Percentiles rank a stretch among this genome's conserved stretches.
Evolutionary conservation across 2,113 vertebrate genomes (phyloP).

Genomic region (Smithornis capensis): DNA sequence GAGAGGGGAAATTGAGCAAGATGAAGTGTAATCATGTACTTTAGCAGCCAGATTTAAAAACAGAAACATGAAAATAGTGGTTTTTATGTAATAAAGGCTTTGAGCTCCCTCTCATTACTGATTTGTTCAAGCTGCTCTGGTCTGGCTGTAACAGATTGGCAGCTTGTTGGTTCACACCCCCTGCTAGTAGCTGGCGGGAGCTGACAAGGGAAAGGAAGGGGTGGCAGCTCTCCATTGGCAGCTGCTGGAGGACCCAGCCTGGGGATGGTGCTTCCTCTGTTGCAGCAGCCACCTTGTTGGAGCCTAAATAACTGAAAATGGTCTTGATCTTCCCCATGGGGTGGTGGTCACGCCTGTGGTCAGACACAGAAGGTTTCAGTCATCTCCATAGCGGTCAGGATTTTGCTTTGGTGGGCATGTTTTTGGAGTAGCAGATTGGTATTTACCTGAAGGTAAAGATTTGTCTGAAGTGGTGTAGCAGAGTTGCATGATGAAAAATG

Average conservation of each 20-base stretch:
- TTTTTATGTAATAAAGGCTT: not conserved
- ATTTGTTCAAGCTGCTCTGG: not conserved
- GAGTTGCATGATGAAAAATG: not conserved
- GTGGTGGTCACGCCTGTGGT: too few species aligned
- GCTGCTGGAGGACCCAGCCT: not conserved
- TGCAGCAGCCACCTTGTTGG: not conserved
- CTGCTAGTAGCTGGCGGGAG: not conserved
- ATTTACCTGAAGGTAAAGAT: not conserved
- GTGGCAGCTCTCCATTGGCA: rapidly evolving
- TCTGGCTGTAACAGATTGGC: rapidly evolving
- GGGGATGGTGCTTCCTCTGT: rapidly evolving
- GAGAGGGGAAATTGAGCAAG: not conserved
- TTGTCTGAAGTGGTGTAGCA: not conserved
- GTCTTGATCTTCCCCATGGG: rapidly evolving
- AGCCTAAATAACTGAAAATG: not conserved
- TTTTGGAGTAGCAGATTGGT: not conserved
- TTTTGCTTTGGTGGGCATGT: not conserved
- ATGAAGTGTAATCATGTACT: not conserved
- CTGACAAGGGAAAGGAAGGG: not conserved
- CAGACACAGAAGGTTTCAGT: not conserved
- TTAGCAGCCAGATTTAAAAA: not conserved
- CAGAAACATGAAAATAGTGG: not conserved
- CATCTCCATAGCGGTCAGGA: rapidly evolving
- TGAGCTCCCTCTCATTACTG: not conserved
- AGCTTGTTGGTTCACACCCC: not conserved